Percentiles rank a stretch among this genome's conserved stretches.
These are phyloP conservation scores for Lithophane semibrunnea DNA, from an alignment of 2,888 invertebrate genomes.

Conservation along the genomic window DNA sequence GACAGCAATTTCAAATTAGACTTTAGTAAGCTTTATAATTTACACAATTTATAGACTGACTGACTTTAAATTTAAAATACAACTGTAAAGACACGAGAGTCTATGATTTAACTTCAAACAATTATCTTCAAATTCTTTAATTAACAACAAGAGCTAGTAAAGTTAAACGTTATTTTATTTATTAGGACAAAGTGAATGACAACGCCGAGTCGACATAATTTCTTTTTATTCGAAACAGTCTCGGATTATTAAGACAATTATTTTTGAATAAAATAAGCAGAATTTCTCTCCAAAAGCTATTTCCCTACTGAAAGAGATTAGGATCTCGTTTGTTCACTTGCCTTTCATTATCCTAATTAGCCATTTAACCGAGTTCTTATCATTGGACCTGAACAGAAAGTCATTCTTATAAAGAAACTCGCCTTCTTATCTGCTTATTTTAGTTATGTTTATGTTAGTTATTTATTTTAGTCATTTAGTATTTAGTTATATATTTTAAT, in stretches of 20 bases:
- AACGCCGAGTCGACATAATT: conserved; percentile 42
- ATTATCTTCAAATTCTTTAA: conserved; percentile 18
- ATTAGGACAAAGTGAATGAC: conserved; percentile 42
- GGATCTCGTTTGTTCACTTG: conserved; percentile 78
- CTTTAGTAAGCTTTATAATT: conserved; percentile 23
- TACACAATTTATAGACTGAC: conserved; percentile 1
- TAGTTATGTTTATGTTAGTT: too few relatives aligned
- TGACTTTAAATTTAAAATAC: conserved; percentile 11
- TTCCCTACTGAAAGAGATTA: conserved; percentile 72
- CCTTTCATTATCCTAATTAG: conserved; percentile 80
- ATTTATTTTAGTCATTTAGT: too few relatives aligned
- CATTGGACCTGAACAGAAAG: conserved; percentile 65
- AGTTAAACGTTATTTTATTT: conserved; percentile 29
- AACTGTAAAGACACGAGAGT: conserved; percentile 2
- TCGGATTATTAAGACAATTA: conserved; percentile 72
- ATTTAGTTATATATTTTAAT: too few relatives aligned
- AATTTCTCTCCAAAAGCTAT: conserved; percentile 61
- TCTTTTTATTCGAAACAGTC: conserved; percentile 63
- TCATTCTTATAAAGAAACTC: conserved; percentile 66
- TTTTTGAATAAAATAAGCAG: conserved; percentile 67
- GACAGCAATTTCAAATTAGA: neutral
- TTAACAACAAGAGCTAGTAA: conserved; percentile 20
- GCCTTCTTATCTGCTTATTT: conserved; percentile 65
- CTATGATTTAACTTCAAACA: conserved; percentile 32
- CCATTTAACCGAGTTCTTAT: conserved; percentile 67